Conservation (phyloP, 2,113 vertebrate genomes). For the Canis aureus region DNA sequence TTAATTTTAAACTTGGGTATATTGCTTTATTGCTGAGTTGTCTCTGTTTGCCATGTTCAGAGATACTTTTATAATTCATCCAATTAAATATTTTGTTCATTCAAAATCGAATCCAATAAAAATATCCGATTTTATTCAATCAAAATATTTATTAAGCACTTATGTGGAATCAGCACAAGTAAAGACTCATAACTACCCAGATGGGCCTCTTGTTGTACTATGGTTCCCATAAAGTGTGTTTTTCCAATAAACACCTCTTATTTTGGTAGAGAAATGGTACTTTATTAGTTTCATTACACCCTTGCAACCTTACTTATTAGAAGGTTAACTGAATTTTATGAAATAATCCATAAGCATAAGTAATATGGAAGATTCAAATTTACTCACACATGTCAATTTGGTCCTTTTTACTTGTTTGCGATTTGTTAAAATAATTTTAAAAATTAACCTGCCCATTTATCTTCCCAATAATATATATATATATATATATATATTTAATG, state of each 20-base stretch:
- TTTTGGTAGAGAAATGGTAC: neutral
- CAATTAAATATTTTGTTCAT: neutral
- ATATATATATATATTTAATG: neutral
- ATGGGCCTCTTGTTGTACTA: neutral
- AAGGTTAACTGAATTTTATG: neutral
- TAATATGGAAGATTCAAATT: neutral
- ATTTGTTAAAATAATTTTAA: conserved; percentile 7
- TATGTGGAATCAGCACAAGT: neutral
- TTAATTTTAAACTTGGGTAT: neutral
- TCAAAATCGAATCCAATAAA: neutral
- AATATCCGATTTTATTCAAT: neutral
- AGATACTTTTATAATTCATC: neutral
- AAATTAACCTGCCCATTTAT: neutral
- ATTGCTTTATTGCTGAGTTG: neutral
- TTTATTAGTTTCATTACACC: neutral
- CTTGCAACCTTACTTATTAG: neutral
- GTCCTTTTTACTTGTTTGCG: neutral
- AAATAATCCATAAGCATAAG: neutral
- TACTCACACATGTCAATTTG: neutral
- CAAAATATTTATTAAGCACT: neutral
- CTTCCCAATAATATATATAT: neutral
- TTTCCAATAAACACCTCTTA: neutral
- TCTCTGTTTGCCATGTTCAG: neutral
- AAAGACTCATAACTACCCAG: neutral
- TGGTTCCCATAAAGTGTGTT: neutral